Percentiles rank a stretch among this genome's conserved stretches.
phyloP scores from a whole-genome alignment of 1,140 invertebrate species.

The Colletes latitarsis region DNA sequence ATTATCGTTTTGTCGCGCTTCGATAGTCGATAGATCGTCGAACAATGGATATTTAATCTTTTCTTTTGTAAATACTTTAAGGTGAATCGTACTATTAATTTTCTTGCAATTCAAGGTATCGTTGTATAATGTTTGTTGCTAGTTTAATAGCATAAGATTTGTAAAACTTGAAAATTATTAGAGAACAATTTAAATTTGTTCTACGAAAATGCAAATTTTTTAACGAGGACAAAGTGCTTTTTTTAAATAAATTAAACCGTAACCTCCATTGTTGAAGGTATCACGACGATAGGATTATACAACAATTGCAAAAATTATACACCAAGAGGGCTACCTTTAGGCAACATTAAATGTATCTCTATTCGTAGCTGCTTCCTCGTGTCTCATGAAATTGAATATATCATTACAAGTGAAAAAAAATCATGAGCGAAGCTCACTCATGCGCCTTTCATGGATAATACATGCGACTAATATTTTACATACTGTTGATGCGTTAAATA shows the following conservation, averaged over 20 bases:
- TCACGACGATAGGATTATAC: not conserved
- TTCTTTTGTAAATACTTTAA: conserved; percentile 38
- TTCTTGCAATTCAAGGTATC: not conserved
- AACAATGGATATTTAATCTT: conserved; percentile 36
- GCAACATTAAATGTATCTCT: conserved; percentile 3
- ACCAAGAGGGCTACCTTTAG: conserved; percentile 5
- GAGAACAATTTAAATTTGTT: not conserved
- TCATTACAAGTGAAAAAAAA: conserved; percentile 32
- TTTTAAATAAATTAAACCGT: not conserved
- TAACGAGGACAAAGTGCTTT: not conserved
- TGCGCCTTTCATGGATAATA: conserved; percentile 49
- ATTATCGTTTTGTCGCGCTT: conserved; percentile 35
- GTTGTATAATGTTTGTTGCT: not conserved
- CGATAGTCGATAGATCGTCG: conserved; percentile 43
- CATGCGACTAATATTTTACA: conserved; percentile 49
- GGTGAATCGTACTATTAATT: conserved; percentile 11
- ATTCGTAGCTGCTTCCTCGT: conserved; percentile 32
- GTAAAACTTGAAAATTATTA: not conserved
- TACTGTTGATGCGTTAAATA: conserved; percentile 46
- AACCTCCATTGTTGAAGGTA: conserved; percentile 14
- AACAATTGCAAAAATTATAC: not conserved
- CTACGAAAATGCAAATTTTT: not conserved
- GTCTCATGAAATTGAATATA: not conserved
- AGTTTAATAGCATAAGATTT: not conserved
- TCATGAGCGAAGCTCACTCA: conserved; percentile 11